A percentile compares a stretch with the other conserved stretches of the same genome.
These are phyloP conservation scores for Pterophyllum scalare DNA, from an alignment of 2,113 vertebrate species.

Conservation along the genomic window DNA sequence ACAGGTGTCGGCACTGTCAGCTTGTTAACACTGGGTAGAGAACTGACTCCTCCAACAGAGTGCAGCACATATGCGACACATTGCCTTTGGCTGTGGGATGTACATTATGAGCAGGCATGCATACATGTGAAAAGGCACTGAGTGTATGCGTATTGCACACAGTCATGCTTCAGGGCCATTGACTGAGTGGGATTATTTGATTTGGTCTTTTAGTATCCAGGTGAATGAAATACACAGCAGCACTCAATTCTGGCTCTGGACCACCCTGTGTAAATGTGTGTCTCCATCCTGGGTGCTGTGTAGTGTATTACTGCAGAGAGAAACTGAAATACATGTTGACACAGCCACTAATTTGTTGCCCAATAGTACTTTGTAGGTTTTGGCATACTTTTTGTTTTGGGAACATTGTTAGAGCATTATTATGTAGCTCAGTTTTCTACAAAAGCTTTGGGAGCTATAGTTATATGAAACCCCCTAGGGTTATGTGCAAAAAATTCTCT, in stretches of 20 bases:
- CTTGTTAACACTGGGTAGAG: conserved; percentile 72
- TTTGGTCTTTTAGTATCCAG: background rate
- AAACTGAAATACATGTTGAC: conserved; percentile 1
- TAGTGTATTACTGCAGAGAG: background rate
- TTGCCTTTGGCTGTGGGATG: conserved; percentile 60
- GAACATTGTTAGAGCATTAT: conserved; percentile 49
- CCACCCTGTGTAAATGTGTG: background rate
- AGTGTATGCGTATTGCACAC: background rate
- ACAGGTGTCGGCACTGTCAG: conserved; percentile 72
- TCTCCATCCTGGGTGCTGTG: background rate
- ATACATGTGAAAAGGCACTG: conserved; percentile 22
- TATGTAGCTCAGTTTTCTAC: conserved; percentile 40
- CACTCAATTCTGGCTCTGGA: background rate
- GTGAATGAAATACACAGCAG: conserved; percentile 11
- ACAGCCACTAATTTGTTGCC: conserved; percentile 37
- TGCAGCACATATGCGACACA: conserved; percentile 69
- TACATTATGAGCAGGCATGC: conserved; percentile 48
- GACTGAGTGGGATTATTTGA: background rate
- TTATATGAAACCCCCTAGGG: conserved; percentile 46
- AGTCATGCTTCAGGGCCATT: conserved; percentile 1
- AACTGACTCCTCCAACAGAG: conserved; percentile 48
- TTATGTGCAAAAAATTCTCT: conserved; percentile 47
- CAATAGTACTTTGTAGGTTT: conserved; percentile 35
- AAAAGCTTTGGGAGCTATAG: conserved; percentile 47
- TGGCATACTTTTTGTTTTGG: conserved; percentile 39